Evolutionary conservation across 1,140 invertebrate genomes (phyloP).

Genomic region (Thaumetopoea pityocampa): DNA sequence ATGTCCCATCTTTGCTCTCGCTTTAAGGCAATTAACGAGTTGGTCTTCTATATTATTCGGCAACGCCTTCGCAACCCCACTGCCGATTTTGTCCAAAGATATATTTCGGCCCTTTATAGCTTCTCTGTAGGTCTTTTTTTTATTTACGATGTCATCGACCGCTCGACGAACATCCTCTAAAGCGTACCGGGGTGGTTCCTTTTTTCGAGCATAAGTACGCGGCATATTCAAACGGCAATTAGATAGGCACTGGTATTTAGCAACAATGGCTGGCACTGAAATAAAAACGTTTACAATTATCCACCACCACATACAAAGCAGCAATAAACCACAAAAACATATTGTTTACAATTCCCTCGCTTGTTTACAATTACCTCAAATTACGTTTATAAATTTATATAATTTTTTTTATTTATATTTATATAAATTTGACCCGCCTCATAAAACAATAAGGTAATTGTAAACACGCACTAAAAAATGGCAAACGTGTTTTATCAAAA

Average conservation of each 20-base stretch:
- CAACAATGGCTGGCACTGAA: no score
- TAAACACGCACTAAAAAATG: not conserved
- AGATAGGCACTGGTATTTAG: no score
- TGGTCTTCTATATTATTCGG: constrained; percentile 1
- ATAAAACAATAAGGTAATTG: not conserved
- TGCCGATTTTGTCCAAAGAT: not conserved
- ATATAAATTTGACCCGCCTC: not conserved
- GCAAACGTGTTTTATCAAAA: not conserved
- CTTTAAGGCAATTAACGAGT: constrained; percentile 8
- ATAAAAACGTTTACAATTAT: constrained; percentile 1
- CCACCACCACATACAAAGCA: not conserved
- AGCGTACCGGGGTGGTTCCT: constrained; percentile 1
- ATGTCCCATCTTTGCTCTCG: constrained; percentile 3
- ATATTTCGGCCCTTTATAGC: constrained; percentile 2
- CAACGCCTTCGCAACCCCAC: not conserved
- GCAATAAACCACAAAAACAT: not conserved
- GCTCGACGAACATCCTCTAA: not conserved
- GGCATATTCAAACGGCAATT: no score
- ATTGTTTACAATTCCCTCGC: constrained; percentile 1
- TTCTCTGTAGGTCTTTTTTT: not conserved
- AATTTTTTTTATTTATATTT: no score
- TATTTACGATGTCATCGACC: not conserved
- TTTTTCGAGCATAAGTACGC: not conserved
- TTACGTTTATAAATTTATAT: no score
- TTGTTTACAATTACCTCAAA: constrained; percentile 3